These are phyloP conservation scores for Collichthys lucidus DNA, from an alignment of 2,113 vertebrate species.

Conservation along the genomic window DNA sequence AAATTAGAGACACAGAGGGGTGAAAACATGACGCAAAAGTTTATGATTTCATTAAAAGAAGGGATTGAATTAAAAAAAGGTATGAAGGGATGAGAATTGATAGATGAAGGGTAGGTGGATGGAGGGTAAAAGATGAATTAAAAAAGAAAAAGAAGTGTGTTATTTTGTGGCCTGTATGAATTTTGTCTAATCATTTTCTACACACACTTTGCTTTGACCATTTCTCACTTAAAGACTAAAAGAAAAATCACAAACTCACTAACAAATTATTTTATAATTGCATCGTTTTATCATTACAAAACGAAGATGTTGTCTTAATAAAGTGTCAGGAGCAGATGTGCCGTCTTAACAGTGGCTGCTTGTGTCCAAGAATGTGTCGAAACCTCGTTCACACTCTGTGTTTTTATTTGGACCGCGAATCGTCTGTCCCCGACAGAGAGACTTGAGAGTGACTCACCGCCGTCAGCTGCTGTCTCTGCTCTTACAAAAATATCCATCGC, in stretches of 20 bases:
- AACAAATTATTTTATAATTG: background rate
- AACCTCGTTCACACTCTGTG: conserved; percentile 62
- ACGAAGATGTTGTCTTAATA: background rate
- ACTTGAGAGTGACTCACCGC: conserved; percentile 57
- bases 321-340: conserved; percentile 43
- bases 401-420: conserved; percentile 58
- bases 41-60: background rate
- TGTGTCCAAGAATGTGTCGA: conserved; percentile 61
- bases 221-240: background rate
- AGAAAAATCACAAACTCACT: background rate
- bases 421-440: conserved; percentile 52
- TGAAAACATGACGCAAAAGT: background rate
- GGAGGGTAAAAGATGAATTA: too few relatives aligned
- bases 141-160: background rate
- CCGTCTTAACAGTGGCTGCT: conserved; percentile 18
- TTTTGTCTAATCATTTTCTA: background rate
- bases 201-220: background rate
- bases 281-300: background rate
- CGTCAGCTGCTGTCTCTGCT: conserved; percentile 56
- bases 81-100: too few relatives aligned
- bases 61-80: background rate
- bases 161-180: background rate
- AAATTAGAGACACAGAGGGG: background rate
- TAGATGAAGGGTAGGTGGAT: background rate
- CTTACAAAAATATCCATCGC: conserved; percentile 42